These are phyloP conservation scores for Acleris literana DNA, from an alignment of 2,888 invertebrate genomes.

Conservation along the genomic window DNA sequence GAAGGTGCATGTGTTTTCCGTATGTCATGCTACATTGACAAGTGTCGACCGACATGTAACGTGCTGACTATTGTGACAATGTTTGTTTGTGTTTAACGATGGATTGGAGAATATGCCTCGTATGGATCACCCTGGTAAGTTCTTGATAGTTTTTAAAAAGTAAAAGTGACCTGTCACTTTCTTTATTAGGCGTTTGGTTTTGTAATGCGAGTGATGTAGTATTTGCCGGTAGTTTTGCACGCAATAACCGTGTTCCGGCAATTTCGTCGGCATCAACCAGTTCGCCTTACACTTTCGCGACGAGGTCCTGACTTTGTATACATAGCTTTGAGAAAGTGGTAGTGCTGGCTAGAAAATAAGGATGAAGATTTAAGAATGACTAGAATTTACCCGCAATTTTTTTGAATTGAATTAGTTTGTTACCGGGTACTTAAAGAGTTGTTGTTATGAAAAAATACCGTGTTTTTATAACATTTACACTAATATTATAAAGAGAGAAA, in stretches of 20 bases:
- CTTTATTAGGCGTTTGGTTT: slow-evolving; percentile 12
- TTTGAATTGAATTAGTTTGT: too few species aligned
- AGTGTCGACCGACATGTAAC: background rate
- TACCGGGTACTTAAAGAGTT: too few species aligned
- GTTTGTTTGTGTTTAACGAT: background rate
- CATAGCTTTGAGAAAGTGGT: background rate
- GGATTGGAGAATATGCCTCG: slow-evolving; percentile 4
- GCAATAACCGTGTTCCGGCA: slow-evolving; percentile 15
- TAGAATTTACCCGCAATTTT: too few species aligned
- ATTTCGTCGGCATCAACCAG: background rate
- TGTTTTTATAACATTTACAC: too few species aligned
- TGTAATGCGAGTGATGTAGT: background rate
- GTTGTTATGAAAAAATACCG: too few species aligned
- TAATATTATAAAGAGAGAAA: too few species aligned
- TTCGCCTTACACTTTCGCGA: background rate
- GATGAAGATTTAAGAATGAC: too few species aligned
- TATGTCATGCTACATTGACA: background rate
- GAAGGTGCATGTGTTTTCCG: slow-evolving; percentile 25
- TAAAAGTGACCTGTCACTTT: slow-evolving; percentile 36
- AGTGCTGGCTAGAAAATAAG: too few species aligned
- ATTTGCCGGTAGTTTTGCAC: slow-evolving; percentile 22
- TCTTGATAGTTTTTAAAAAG: slow-evolving; percentile 21
- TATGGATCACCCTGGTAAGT: slow-evolving; percentile 12
- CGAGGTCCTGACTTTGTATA: background rate
- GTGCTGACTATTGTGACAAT: background rate